Conservation (phyloP, 2,888 invertebrate species). For the Hirudinaria manillensis region DNA sequence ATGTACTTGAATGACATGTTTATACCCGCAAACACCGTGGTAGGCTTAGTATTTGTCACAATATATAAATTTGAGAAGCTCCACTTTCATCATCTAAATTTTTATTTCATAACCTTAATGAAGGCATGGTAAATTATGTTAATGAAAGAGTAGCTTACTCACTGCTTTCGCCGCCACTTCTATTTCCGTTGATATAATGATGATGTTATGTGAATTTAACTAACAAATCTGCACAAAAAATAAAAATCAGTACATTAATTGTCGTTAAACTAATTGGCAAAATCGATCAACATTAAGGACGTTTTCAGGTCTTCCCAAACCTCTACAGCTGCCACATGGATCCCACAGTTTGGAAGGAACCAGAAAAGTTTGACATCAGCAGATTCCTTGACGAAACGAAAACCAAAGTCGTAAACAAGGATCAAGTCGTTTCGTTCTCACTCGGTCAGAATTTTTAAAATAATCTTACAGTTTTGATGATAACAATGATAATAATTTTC, state of each 20-base stretch:
- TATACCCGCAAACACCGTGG: conserved; percentile 43
- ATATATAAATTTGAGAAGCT: neutral
- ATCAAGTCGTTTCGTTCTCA: conserved; percentile 31
- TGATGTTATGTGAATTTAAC: too few relatives aligned
- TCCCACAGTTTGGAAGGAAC: conserved; percentile 24
- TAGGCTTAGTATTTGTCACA: conserved; percentile 29
- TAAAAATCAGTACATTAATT: neutral
- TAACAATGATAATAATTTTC: too few relatives aligned
- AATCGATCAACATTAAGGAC: too few relatives aligned
- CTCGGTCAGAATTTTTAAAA: conserved; percentile 18
- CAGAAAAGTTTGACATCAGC: conserved; percentile 22
- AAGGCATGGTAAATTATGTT: too few relatives aligned
- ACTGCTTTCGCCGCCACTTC: too few relatives aligned
- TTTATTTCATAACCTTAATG: neutral
- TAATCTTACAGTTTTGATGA: too few relatives aligned
- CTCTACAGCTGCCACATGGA: conserved; percentile 31
- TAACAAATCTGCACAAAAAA: too few relatives aligned
- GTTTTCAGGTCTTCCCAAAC: conserved; percentile 5
- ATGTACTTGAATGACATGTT: conserved; percentile 38
- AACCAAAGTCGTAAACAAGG: conserved; percentile 29
- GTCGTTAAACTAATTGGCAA: too few relatives aligned
- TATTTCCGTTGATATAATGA: too few relatives aligned
- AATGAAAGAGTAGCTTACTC: too few relatives aligned
- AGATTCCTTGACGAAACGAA: conserved; percentile 29
- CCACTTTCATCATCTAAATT: neutral